phyloP scores from a whole-genome alignment of 2,113 vertebrate species.

The Indicator indicator region DNA sequence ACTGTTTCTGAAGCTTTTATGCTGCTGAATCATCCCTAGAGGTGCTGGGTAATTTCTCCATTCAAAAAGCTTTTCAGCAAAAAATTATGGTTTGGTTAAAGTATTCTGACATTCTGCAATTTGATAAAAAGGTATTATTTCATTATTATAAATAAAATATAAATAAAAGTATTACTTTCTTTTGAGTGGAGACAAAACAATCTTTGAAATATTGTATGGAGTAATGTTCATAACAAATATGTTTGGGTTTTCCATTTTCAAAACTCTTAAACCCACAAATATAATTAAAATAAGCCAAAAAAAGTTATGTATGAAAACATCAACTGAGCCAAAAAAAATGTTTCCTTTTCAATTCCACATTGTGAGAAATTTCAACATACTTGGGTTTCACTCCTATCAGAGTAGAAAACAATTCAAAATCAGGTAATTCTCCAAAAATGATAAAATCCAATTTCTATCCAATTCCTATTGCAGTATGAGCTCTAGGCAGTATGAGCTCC shows the following conservation, averaged over 20 bases:
- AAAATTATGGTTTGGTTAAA: neutral
- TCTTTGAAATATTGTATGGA: neutral
- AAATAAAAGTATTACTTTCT: neutral
- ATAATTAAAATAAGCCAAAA: neutral
- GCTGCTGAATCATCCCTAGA: neutral
- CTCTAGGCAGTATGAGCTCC: neutral
- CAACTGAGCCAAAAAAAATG: neutral
- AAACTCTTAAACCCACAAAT: neutral
- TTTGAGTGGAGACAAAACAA: neutral
- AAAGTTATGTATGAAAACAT: neutral
- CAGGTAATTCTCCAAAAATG: neutral
- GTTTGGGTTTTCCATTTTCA: neutral
- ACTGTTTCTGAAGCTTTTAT: constrained; percentile 17
- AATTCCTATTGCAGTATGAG: neutral
- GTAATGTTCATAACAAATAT: neutral
- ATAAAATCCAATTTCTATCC: neutral
- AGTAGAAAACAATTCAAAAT: neutral
- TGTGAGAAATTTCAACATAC: neutral
- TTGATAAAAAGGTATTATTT: neutral
- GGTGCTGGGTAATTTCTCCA: neutral
- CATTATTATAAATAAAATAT: neutral
- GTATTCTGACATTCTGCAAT: neutral
- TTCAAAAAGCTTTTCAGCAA: neutral
- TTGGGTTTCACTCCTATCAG: neutral
- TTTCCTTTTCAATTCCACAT: neutral